Conservation (phyloP, 2,888 invertebrate genomes). For the Megamerina dolium region DNA sequence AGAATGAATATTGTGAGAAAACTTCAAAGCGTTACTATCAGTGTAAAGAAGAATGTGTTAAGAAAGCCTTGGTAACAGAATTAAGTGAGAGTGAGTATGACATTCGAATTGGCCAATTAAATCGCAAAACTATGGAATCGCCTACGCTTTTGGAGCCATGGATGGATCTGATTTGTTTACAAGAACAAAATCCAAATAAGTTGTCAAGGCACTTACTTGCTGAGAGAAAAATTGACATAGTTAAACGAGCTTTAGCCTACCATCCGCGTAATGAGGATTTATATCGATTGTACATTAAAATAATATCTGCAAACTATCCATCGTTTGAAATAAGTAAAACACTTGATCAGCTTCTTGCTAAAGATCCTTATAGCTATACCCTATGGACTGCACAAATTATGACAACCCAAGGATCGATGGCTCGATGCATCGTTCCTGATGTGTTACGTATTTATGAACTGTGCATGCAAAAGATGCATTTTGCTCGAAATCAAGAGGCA, state of each 20-base stretch:
- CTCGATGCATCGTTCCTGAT: slow-evolving; percentile 56
- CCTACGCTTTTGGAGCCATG: slow-evolving; percentile 55
- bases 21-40: slow-evolving; percentile 22
- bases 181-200: slow-evolving; percentile 47
- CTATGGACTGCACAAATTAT: slow-evolving; percentile 45
- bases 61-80: not conserved
- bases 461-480: slow-evolving; percentile 47
- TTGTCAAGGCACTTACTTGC: slow-evolving; percentile 39
- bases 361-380: slow-evolving; percentile 39
- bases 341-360: slow-evolving; percentile 31
- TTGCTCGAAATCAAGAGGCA: slow-evolving; percentile 16
- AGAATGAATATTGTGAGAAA: too few species aligned
- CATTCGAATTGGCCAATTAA: slow-evolving; percentile 52
- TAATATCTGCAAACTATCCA: slow-evolving; percentile 52
- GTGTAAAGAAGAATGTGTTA: not conserved
- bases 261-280: slow-evolving; percentile 55
- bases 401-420: slow-evolving; percentile 53
- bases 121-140: slow-evolving; percentile 51
- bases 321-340: slow-evolving; percentile 54
- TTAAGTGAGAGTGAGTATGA: slow-evolving; percentile 50
- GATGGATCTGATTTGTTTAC: slow-evolving; percentile 57
- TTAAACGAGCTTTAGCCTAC: slow-evolving; percentile 56
- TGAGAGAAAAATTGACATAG: slow-evolving; percentile 58
- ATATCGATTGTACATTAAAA: slow-evolving; percentile 45
- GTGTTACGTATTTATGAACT: slow-evolving; percentile 55